Conservation (phyloP, 2,113 vertebrate species). For the Eulacestoma nigropectus region DNA sequence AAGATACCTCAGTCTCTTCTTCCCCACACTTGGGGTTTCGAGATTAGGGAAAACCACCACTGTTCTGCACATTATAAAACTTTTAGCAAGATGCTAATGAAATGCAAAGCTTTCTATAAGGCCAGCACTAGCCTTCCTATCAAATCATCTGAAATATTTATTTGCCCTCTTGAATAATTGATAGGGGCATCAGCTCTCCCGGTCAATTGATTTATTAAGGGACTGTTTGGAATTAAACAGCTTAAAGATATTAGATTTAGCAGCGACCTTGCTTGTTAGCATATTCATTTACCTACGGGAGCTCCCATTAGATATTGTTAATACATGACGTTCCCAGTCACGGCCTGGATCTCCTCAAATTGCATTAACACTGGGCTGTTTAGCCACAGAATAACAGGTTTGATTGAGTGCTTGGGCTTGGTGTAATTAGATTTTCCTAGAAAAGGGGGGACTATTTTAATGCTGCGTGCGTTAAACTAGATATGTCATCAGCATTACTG, state of each 20-base stretch:
- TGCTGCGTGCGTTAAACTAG: slow-evolving; percentile 75
- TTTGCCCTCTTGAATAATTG: slow-evolving; percentile 89
- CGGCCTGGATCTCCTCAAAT: slow-evolving; percentile 83
- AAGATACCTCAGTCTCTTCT: slow-evolving; percentile 26
- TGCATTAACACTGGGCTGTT: slow-evolving; percentile 85
- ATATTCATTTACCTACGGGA: slow-evolving; percentile 91
- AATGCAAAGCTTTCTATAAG: slow-evolving; percentile 83
- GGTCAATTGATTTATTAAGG: slow-evolving; percentile 92
- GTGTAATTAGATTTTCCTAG: slow-evolving; percentile 87
- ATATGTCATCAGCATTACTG: slow-evolving; percentile 83
- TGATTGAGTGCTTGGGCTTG: slow-evolving; percentile 87
- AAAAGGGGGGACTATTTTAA: slow-evolving; percentile 80
- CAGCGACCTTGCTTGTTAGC: slow-evolving; percentile 86
- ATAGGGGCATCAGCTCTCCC: slow-evolving; percentile 86
- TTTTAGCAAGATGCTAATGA: slow-evolving; percentile 83
- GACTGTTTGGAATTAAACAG: slow-evolving; percentile 90
- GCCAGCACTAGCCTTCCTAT: slow-evolving; percentile 79
- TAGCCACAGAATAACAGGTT: slow-evolving; percentile 88
- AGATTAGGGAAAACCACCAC: slow-evolving; percentile 57
- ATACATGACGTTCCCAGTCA: slow-evolving; percentile 86
- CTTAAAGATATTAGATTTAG: slow-evolving; percentile 93
- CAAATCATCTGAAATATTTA: slow-evolving; percentile 88
- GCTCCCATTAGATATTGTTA: slow-evolving; percentile 89
- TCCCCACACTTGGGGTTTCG: slow-evolving; percentile 20
- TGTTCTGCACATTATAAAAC: slow-evolving; percentile 79